These are phyloP conservation scores for Spilarctia lutea DNA, from an alignment of 2,888 invertebrate species.

Conservation along the genomic window DNA sequence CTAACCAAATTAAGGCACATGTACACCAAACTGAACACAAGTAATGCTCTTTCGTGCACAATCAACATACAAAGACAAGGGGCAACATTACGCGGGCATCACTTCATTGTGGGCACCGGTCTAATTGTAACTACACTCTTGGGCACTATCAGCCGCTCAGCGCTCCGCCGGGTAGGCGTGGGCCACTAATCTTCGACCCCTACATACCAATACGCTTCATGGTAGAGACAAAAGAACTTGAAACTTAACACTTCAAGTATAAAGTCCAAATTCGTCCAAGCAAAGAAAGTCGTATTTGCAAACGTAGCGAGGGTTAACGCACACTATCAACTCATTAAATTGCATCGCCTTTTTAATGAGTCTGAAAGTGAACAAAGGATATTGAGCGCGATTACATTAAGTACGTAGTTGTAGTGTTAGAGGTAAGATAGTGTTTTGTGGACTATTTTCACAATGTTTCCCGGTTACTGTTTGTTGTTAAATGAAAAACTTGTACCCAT, in stretches of 20 bases:
- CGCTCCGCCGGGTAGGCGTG: conserved; percentile 85
- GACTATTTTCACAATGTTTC: conserved; percentile 64
- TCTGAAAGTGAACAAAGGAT: conserved; percentile 87
- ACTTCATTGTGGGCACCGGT: conserved; percentile 86
- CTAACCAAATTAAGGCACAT: conserved; percentile 32
- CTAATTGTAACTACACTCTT: conserved; percentile 87
- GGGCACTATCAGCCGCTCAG: conserved; percentile 86
- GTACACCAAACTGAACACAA: conserved; percentile 45
- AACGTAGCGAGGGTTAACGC: conserved; percentile 85
- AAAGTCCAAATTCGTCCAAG: conserved; percentile 58
- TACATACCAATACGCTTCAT: conserved; percentile 78
- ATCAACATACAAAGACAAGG: conserved; percentile 86
- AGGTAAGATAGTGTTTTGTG: conserved; percentile 71
- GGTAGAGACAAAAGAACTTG: conserved; percentile 53
- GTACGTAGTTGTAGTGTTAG: conserved; percentile 79
- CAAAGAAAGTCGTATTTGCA: conserved; percentile 71
- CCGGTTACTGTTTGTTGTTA: conserved; percentile 52
- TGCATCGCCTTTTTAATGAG: conserved; percentile 87
- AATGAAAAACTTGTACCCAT: conserved; percentile 45
- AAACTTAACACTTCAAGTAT: conserved; percentile 50
- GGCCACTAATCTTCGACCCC: conserved; percentile 86
- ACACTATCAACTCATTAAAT: conserved; percentile 87
- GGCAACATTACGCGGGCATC: conserved; percentile 84
- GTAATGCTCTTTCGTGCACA: conserved; percentile 75
- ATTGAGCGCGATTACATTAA: conserved; percentile 86